Percentiles rank a stretch among this genome's conserved stretches.
These are phyloP conservation scores for Pteruthius melanotis DNA, from an alignment of 2,113 vertebrate genomes.

Conservation along the genomic window DNA sequence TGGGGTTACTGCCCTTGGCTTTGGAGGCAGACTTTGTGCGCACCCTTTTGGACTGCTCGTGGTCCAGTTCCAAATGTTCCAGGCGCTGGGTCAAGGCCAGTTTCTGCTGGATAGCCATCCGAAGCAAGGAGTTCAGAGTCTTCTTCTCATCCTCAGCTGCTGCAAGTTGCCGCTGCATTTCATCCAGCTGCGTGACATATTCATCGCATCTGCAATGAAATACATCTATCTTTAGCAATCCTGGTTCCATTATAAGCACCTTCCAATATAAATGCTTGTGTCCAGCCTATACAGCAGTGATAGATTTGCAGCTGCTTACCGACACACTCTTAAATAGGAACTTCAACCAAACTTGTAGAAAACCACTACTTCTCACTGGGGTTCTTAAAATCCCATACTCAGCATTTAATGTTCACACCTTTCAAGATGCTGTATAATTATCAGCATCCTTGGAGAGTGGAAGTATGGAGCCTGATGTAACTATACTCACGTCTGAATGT, in stretches of 20 bases:
- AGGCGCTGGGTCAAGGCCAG: conserved; percentile 95
- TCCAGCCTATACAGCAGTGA: rapidly evolving
- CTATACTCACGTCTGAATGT: neutral
- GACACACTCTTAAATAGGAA: neutral
- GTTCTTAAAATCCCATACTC: neutral
- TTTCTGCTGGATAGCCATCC: conserved; percentile 99
- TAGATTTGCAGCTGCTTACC: neutral
- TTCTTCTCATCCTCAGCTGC: conserved; percentile 98
- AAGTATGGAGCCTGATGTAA: neutral
- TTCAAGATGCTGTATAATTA: neutral
- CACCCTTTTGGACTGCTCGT: conserved; percentile 88
- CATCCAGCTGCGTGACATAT: conserved; percentile 94
- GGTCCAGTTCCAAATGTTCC: conserved; percentile 92
- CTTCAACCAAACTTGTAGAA: neutral
- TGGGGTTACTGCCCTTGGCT: conserved; percentile 82
- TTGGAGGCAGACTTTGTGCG: conserved; percentile 81
- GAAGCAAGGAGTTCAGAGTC: conserved; percentile 93
- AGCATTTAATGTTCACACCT: rapidly evolving
- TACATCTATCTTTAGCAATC: neutral
- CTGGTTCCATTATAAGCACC: neutral
- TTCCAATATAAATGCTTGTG: neutral
- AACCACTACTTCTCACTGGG: neutral
- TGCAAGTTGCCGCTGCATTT: conserved; percentile 96
- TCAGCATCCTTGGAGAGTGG: neutral
- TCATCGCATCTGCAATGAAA: conserved; percentile 86